These are phyloP conservation scores for Pseudococcus longispinus DNA, from an alignment of 2,888 invertebrate species.

Conservation along the genomic window DNA sequence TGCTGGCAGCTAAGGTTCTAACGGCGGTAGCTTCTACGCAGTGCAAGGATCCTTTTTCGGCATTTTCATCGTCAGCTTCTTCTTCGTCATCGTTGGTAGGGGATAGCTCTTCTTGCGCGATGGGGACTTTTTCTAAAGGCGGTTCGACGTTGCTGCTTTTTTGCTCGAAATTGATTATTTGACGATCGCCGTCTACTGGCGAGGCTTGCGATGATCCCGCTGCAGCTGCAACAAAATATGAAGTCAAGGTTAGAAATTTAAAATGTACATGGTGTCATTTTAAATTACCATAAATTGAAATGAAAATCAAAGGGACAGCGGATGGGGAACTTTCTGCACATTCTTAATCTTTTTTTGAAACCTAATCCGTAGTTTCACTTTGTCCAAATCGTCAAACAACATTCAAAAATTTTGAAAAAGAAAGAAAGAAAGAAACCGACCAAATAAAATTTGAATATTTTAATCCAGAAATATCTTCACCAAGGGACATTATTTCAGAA, in stretches of 20 bases:
- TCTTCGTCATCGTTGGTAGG: constrained; percentile 57
- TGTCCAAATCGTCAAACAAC: too few species aligned
- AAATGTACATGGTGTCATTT: too few species aligned
- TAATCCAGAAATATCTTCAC: too few species aligned
- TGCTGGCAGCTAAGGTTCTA: constrained; percentile 60
- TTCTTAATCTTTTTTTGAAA: too few species aligned
- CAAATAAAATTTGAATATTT: too few species aligned
- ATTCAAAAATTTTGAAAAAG: too few species aligned
- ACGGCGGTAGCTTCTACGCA: constrained; percentile 60
- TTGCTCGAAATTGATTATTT: constrained; percentile 40
- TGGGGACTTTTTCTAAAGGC: neutral
- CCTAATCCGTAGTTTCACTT: too few species aligned
- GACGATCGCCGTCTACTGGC: constrained; percentile 36
- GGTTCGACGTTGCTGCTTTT: neutral
- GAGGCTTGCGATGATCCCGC: constrained; percentile 50
- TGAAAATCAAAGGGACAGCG: too few species aligned
- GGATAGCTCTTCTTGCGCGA: constrained; percentile 31
- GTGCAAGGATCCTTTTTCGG: constrained; percentile 59
- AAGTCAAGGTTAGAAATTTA: neutral
- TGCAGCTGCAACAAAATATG: neutral
- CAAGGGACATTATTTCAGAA: too few species aligned
- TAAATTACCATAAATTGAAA: too few species aligned
- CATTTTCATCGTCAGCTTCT: constrained; percentile 58
- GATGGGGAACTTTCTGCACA: too few species aligned
- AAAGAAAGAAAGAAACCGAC: too few species aligned